Base-by-base conservation (phyloP, 2,797 vertebrate species). In the Clarias laeviceps region DNA sequence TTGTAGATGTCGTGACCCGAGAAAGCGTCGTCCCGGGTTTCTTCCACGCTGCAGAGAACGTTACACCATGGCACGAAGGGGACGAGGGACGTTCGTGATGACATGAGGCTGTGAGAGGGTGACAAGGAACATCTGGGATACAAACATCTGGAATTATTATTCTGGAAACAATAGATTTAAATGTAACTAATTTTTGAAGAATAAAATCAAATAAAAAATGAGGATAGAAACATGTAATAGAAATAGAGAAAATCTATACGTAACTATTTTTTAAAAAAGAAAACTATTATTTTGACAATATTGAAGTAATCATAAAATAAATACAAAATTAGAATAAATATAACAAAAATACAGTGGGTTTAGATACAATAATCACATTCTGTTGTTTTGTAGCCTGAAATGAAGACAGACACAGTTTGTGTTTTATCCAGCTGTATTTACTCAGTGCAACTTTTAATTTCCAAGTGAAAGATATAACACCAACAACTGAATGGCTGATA, bases 1-100 rank as follows among this genome's bases (percentile, higher is more conserved):
- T 95, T 95, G 93, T 93, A 93, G 93, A 90, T 93, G 93, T 94
- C 90, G 91, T 95, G 95, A 95, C 93, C n/a, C n/a, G n/a, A 94
- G 93, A 93, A 94, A 94, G 93, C 93, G 91, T 94, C 94, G 93
- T 94, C 94, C 93, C 92, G 90, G 87, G 91, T 94, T 95, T 92
- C 94, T 94, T 94, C 93, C 93, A 95, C 92, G 91, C 90, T 76
- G 65, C 91, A 91, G 91, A 69, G 69, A 72, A 24, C 32, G 22
- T 22, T 22, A 37, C 32, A 34, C 18, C 0, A 22, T 3, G 12
- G 45, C 4, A 4, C 1, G 72, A 74, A 18, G n/a, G 45, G 0
- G 6, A 27, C 6, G 6, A 50, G 37, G 12, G 24, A 73, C 3
- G 45, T 15, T 50, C 11, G 14, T 40, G 69, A 3, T 24, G 68